These are phyloP conservation scores for Salticus scenicus DNA, from an alignment of 2,888 invertebrate species.

Conservation along the genomic window DNA sequence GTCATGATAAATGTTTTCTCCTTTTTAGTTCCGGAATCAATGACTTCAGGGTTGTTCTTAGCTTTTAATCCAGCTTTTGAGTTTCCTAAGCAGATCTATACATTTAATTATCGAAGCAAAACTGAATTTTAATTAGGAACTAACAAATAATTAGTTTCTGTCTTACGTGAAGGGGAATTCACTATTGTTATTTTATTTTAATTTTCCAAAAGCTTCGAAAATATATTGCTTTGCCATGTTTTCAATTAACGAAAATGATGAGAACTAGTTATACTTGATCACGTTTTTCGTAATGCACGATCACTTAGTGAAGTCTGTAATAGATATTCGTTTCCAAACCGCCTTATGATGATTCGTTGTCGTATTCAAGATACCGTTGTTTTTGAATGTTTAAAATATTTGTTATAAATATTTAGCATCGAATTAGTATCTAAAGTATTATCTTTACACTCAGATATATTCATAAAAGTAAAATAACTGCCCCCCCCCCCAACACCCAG, in stretches of 20 bases:
- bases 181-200: slow-evolving; percentile 20
- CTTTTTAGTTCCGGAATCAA: not conserved
- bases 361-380: slow-evolving; percentile 15
- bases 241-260: slow-evolving; percentile 49
- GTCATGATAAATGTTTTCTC: not conserved
- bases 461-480: no score
- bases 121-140: slow-evolving; percentile 19
- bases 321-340: not conserved
- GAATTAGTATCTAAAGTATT: no score
- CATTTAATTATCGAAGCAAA: slow-evolving; percentile 6
- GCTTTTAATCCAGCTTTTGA: not conserved
- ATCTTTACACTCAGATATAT: no score
- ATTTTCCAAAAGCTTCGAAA: slow-evolving; percentile 24
- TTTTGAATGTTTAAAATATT: slow-evolving; percentile 12
- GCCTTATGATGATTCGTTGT: slow-evolving; percentile 28
- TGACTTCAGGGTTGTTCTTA: not conserved
- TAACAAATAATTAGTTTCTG: slow-evolving; percentile 39
- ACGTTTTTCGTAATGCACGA: slow-evolving; percentile 38
- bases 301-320: slow-evolving; percentile 23
- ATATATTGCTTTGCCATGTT: slow-evolving; percentile 46
- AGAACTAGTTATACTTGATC: slow-evolving; percentile 53
- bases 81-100: not conserved
- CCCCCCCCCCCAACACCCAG: no score
- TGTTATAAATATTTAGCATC: no score
- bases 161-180: slow-evolving; percentile 8